Conservation (phyloP, 2,113 vertebrate species). For the Cariama cristata region DNA sequence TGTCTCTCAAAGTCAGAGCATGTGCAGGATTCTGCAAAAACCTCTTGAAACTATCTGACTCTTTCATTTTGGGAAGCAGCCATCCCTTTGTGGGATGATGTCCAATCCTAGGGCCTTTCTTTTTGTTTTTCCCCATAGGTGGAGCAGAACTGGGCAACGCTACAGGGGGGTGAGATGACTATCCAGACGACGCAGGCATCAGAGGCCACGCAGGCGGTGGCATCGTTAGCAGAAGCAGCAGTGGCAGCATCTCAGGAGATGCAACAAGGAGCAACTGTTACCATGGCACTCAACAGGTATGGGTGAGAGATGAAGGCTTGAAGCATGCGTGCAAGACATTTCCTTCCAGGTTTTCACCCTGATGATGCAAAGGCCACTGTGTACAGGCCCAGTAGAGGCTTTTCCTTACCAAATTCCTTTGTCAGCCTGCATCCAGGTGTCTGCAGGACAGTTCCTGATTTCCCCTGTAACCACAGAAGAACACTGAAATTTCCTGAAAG, state of each 20-base stretch:
- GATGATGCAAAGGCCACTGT: rapidly evolving
- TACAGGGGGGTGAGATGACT: constrained; percentile 98
- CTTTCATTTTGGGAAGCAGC: background rate
- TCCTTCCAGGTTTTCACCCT: background rate
- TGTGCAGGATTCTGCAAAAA: rapidly evolving
- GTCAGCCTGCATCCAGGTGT: rapidly evolving
- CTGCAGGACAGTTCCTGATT: background rate
- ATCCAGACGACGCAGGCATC: constrained; percentile 97
- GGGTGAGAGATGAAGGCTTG: background rate
- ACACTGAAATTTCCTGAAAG: background rate
- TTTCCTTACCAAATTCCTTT: background rate
- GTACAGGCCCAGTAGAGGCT: rapidly evolving
- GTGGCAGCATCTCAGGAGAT: constrained; percentile 96
- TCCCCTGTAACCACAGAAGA: background rate
- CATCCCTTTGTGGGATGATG: rapidly evolving
- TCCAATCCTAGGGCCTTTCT: background rate
- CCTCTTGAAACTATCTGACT: background rate
- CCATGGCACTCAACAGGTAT: constrained; percentile 99
- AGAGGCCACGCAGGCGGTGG: constrained; percentile 96
- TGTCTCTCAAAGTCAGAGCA: background rate
- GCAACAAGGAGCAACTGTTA: constrained; percentile 92
- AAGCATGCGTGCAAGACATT: rapidly evolving
- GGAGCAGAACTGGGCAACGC: constrained; percentile 94
- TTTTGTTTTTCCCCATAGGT: constrained; percentile 63
- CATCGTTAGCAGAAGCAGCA: constrained; percentile 93